phyloP scores from a whole-genome alignment of 2,113 vertebrate species.

The Cryptoleucopteryx plumbea region DNA sequence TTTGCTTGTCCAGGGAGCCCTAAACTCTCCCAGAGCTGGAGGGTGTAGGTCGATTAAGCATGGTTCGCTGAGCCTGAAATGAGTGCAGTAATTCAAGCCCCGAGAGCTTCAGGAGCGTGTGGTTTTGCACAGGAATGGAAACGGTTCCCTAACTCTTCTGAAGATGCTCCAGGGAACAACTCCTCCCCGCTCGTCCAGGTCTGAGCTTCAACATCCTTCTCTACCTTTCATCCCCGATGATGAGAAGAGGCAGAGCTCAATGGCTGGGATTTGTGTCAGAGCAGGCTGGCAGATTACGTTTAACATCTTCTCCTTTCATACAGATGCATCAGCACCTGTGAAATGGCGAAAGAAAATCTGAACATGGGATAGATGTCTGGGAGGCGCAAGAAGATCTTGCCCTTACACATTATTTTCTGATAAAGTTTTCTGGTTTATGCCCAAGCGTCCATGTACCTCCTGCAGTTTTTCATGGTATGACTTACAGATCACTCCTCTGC shows the following conservation, averaged over 20 bases:
- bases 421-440: accelerated
- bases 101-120: accelerated
- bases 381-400: not conserved
- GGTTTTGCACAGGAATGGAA: not conserved
- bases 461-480: not conserved
- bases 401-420: accelerated
- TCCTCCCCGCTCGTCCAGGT: not conserved
- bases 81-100: not conserved
- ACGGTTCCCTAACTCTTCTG: not conserved
- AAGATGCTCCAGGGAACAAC: not conserved
- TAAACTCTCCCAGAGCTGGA: not conserved
- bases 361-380: no score
- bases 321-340: not conserved
- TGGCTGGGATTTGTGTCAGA: not conserved
- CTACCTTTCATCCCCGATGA: not conserved
- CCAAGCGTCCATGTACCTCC: accelerated
- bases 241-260: not conserved
- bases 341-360: not conserved
- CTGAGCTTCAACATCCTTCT: not conserved
- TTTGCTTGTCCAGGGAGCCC: not conserved
- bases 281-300: not conserved
- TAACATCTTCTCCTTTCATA: not conserved
- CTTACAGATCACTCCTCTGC: not conserved
- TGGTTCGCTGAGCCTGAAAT: not conserved
- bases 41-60: not conserved